Percentiles rank a stretch among this genome's conserved stretches.
These are phyloP conservation scores for Sardina pilchardus DNA, from an alignment of 2,113 vertebrate species.

Conservation along the genomic window DNA sequence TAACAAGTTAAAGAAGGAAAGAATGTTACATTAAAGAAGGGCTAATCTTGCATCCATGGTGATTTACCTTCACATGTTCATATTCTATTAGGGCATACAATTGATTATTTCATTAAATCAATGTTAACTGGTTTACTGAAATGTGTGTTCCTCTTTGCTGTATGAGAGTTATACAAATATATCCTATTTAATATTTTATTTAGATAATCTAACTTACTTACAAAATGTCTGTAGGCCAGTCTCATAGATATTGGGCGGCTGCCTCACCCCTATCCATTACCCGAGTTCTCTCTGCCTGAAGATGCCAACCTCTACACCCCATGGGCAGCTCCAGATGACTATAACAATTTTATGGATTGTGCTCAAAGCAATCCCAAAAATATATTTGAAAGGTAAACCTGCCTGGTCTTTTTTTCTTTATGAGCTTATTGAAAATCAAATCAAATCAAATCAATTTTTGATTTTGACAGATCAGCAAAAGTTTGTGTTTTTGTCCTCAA, in stretches of 20 bases:
- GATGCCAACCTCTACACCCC: slow-evolving; percentile 42
- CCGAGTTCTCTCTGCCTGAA: slow-evolving; percentile 46
- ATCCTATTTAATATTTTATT: no score
- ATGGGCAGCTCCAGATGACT: slow-evolving; percentile 63
- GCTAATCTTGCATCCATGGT: neutral
- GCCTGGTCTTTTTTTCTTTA: neutral
- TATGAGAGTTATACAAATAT: neutral
- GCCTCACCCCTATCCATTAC: slow-evolving; percentile 37
- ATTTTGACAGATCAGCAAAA: neutral
- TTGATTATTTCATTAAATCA: neutral
- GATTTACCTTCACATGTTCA: neutral
- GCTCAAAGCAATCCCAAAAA: slow-evolving; percentile 49
- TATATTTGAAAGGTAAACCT: slow-evolving; percentile 54
- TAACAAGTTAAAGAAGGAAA: no score
- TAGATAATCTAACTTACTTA: slow-evolving; percentile 29
- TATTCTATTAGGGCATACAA: neutral
- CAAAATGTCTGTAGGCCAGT: slow-evolving; percentile 45
- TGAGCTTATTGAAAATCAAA: no score
- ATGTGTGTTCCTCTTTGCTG: neutral
- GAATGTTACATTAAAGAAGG: neutral
- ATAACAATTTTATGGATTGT: slow-evolving; percentile 51
- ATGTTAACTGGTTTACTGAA: neutral
- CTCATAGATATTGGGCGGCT: slow-evolving; percentile 12
- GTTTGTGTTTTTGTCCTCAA: slow-evolving; percentile 48
- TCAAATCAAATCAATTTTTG: no score